Conservation (phyloP, 2,113 vertebrate genomes). For the Nothocercus nigrocapillus region DNA sequence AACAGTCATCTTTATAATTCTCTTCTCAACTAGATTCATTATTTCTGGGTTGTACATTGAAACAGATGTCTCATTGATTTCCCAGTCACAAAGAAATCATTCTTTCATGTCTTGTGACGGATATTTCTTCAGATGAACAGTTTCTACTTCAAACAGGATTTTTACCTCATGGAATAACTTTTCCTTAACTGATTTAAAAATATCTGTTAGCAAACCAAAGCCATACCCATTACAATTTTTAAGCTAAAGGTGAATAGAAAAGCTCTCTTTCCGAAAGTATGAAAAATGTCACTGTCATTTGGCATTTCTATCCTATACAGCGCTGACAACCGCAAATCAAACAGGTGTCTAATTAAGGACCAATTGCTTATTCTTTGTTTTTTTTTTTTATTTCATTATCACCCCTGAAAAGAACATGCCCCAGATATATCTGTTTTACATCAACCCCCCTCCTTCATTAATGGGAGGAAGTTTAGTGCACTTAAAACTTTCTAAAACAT, state of each 20-base stretch:
- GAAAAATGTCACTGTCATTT: not conserved
- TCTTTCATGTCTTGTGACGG: constrained; percentile 54
- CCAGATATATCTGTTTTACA: not conserved
- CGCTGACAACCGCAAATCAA: accelerated
- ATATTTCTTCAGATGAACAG: constrained; percentile 55
- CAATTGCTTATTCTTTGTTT: not conserved
- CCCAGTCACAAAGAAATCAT: constrained; percentile 66
- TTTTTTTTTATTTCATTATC: constrained; percentile 11
- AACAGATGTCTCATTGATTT: constrained; percentile 71
- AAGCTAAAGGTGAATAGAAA: constrained; percentile 6
- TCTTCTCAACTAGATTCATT: constrained; percentile 49
- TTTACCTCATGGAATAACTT: constrained; percentile 58
- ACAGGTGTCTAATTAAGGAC: constrained; percentile 31
- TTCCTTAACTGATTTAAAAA: constrained; percentile 30
- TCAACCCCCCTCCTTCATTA: not conserved
- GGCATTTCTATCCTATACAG: not conserved
- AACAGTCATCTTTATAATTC: constrained; percentile 6
- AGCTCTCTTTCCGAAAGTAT: not conserved
- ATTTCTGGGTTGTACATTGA: constrained; percentile 56
- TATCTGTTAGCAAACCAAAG: not conserved
- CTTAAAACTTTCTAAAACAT: not conserved
- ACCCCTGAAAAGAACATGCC: not conserved
- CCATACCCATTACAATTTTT: not conserved
- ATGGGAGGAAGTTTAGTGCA: not conserved
- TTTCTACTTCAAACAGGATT: constrained; percentile 21